phyloP scores from a whole-genome alignment of 2,797 vertebrate genomes.

The Poecilia gillii region DNA sequence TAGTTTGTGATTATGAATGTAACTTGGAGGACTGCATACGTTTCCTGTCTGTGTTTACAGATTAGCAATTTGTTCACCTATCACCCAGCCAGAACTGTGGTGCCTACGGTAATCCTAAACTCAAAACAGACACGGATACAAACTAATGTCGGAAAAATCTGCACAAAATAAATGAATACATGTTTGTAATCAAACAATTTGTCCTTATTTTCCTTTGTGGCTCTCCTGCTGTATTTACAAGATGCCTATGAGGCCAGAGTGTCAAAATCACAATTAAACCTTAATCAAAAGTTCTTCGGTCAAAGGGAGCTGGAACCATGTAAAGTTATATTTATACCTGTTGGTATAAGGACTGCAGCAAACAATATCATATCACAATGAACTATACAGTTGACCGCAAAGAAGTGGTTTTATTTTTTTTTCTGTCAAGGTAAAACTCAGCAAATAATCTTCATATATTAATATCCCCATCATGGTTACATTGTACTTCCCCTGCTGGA shows the following conservation, averaged over 20 bases:
- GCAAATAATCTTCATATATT: slow-evolving; percentile 69
- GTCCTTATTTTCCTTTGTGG: background rate
- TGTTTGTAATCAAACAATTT: background rate
- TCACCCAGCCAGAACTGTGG: background rate
- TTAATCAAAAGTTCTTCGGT: background rate
- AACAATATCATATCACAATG: background rate
- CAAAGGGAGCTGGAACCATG: background rate
- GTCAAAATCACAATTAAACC: background rate
- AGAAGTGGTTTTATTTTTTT: slow-evolving; percentile 27
- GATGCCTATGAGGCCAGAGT: background rate
- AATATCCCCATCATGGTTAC: slow-evolving; percentile 62
- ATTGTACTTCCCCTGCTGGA: slow-evolving; percentile 62
- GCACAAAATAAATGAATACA: background rate
- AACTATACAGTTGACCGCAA: slow-evolving; percentile 37
- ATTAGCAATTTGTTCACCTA: background rate
- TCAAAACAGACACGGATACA: background rate
- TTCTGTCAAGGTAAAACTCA: slow-evolving; percentile 51
- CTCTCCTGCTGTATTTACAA: background rate
- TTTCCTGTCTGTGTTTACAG: background rate
- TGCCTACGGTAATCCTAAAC: background rate
- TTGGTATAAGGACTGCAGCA: background rate
- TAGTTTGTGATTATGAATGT: background rate
- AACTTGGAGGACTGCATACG: background rate
- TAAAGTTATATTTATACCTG: background rate
- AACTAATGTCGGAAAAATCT: background rate